phyloP scores from a whole-genome alignment of 2,113 vertebrate species.

The Elephantulus edwardii region DNA sequence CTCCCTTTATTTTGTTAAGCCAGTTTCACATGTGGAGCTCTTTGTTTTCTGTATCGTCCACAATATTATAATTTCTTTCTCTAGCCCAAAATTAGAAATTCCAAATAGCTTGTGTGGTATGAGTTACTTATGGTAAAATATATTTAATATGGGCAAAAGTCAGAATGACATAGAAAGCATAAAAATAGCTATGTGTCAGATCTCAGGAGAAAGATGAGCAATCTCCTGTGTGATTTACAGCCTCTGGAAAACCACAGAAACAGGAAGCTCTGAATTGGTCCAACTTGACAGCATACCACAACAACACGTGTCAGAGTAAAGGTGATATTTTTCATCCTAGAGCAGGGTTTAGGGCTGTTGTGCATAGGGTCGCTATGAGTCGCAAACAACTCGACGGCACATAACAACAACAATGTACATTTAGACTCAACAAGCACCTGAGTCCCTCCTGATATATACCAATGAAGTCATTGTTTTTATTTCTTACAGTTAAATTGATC shows the following conservation, averaged over 20 bases:
- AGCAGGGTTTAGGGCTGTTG: no score
- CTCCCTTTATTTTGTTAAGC: neutral
- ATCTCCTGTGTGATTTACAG: no score
- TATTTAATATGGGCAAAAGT: neutral
- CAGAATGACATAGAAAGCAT: neutral
- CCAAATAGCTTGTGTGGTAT: neutral
- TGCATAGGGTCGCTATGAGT: no score
- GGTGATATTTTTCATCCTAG: conserved; percentile 25
- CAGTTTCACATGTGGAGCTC: neutral
- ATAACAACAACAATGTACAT: no score
- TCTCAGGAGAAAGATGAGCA: no score
- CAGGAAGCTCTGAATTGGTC: no score
- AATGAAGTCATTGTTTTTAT: neutral
- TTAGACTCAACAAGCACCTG: neutral
- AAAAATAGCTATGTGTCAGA: neutral
- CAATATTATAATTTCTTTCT: neutral
- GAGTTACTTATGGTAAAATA: neutral
- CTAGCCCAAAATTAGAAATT: neutral
- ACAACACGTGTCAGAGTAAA: no score
- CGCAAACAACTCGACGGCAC: no score
- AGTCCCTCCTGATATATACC: neutral
- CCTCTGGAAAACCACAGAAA: no score
- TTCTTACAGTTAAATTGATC: conserved; percentile 6
- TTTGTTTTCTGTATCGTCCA: neutral
- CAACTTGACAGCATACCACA: no score